These are phyloP conservation scores for Xenopus borealis DNA, from an alignment of 2,113 vertebrate genomes.

Conservation along the genomic window DNA sequence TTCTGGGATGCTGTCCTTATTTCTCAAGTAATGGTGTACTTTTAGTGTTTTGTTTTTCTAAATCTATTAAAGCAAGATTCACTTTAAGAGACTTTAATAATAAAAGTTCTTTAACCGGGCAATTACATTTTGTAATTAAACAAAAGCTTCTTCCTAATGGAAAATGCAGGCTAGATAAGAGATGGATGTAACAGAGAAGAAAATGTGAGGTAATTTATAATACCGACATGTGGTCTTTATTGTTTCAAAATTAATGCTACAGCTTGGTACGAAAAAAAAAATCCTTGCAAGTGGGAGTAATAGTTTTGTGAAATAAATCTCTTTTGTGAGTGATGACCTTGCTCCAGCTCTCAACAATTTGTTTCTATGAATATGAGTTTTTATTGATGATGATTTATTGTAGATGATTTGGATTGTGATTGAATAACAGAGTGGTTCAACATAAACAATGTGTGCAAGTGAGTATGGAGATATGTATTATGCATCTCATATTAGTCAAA, in stretches of 20 bases:
- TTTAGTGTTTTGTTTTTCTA: neutral
- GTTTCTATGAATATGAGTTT: conserved; percentile 3
- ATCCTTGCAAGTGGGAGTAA: conserved; percentile 13
- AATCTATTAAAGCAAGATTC: neutral
- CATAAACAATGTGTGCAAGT: conserved; percentile 13
- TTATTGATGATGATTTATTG: conserved; percentile 21
- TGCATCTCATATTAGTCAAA: conserved; percentile 18
- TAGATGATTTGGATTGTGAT: conserved; percentile 13
- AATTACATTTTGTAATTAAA: conserved; percentile 21
- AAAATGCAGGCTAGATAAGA: neutral
- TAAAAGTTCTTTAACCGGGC: conserved; percentile 8
- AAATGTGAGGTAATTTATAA: conserved; percentile 33
- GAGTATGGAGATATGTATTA: conserved; percentile 5
- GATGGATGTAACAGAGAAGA: conserved; percentile 9
- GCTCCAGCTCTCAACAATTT: neutral
- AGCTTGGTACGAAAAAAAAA: conserved; percentile 3
- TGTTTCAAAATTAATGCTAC: conserved; percentile 1
- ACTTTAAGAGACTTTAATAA: conserved; percentile 2
- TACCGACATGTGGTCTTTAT: conserved; percentile 19
- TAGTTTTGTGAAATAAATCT: conserved; percentile 32
- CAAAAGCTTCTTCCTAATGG: conserved; percentile 10
- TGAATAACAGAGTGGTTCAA: conserved; percentile 17
- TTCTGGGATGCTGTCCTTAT: neutral
- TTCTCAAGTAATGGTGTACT: neutral
- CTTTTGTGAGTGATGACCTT: conserved; percentile 27